Conservation (phyloP, 2,113 vertebrate genomes). For the Ceratotherium simum region DNA sequence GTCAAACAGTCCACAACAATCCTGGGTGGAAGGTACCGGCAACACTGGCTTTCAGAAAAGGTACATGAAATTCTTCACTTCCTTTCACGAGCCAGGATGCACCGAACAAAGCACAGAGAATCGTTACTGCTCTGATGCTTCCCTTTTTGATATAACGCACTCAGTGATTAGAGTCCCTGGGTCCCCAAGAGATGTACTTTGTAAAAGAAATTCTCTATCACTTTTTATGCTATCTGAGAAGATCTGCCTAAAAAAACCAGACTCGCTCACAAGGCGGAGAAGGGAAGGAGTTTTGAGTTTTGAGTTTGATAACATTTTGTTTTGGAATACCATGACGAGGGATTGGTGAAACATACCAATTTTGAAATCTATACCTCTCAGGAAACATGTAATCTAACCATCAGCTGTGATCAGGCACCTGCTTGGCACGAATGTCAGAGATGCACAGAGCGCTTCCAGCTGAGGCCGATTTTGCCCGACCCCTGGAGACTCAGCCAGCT, state of each 20-base stretch:
- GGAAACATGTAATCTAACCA: background rate
- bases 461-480: background rate
- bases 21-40: rapidly evolving
- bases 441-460: background rate
- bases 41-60: background rate
- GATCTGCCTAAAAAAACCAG: background rate
- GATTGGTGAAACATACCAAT: background rate
- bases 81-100: background rate
- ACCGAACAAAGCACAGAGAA: background rate
- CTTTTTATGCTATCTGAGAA: background rate
- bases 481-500: background rate
- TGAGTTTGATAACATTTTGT: background rate
- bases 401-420: conserved; percentile 46
- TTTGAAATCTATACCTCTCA: background rate
- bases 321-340: background rate
- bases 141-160: background rate
- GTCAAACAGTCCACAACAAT: too few relatives aligned
- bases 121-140: too few relatives aligned
- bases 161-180: background rate
- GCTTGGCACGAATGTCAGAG: background rate
- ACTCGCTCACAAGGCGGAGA: background rate
- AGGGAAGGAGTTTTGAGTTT: background rate
- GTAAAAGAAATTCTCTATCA: background rate
- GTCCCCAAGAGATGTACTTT: too few relatives aligned
- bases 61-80: background rate